Evolutionary conservation across 2,888 invertebrate genomes (phyloP).

Genomic region (Microchrysa polita): DNA sequence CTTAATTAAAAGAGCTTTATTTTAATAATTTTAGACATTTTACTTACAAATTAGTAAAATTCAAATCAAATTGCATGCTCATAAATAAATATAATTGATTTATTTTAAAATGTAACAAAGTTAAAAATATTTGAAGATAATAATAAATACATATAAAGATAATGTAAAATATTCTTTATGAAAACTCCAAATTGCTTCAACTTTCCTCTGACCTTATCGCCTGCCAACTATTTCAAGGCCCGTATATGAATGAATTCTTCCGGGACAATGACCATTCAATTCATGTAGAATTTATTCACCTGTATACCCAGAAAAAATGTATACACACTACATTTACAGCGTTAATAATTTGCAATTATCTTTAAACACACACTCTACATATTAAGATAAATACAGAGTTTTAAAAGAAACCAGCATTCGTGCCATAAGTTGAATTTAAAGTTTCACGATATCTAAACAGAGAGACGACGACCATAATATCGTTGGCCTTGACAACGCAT

Average conservation of each 20-base stretch:
- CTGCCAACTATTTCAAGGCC: background rate
- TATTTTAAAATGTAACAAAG: too few species aligned
- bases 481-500: conserved; percentile 39
- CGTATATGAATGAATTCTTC: background rate
- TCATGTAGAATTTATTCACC: background rate
- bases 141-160: too few species aligned
- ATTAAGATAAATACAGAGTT: background rate
- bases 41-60: too few species aligned
- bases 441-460: background rate
- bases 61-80: too few species aligned
- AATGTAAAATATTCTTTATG: too few species aligned
- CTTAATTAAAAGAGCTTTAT: too few species aligned
- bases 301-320: background rate
- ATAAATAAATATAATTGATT: too few species aligned
- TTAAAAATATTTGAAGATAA: too few species aligned
- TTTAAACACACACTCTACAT: background rate
- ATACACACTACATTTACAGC: background rate
- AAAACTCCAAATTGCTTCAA: background rate
- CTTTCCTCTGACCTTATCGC: background rate
- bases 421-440: background rate
- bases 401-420: background rate
- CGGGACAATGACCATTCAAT: conserved; percentile 5
- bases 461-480: background rate
- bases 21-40: too few species aligned
- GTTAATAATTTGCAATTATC: conserved; percentile 3